Evolutionary conservation across 2,888 invertebrate species (phyloP).

Genomic region (Dorcus parallelipipedus): DNA sequence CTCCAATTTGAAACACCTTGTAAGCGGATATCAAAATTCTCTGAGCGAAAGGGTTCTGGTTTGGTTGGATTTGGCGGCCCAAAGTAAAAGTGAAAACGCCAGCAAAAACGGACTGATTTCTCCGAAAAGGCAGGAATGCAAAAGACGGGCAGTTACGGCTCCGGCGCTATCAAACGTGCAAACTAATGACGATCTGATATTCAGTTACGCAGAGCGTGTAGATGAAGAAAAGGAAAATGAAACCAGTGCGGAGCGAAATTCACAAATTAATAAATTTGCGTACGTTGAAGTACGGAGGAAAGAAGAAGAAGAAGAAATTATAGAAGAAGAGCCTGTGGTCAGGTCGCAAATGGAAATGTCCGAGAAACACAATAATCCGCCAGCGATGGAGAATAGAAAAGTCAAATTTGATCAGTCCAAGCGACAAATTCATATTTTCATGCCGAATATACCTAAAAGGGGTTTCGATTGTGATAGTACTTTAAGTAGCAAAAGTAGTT

Average conservation of each 20-base stretch:
- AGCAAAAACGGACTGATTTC: background rate
- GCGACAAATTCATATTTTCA: conserved; percentile 72
- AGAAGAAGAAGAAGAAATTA: conserved; percentile 1
- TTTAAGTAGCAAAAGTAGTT: conserved; percentile 36
- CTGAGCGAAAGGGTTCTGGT: conserved; percentile 72
- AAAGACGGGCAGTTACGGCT: conserved; percentile 9
- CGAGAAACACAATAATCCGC: background rate
- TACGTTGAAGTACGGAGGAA: background rate
- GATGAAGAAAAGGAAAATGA: too few species aligned
- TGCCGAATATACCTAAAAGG: conserved; percentile 63
- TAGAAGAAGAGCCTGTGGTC: background rate
- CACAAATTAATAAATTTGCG: too few species aligned
- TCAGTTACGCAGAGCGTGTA: too few species aligned
- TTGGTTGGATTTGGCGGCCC: conserved; percentile 60
- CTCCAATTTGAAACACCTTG: conserved; percentile 4
- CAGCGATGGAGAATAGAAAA: background rate
- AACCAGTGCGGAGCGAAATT: too few species aligned
- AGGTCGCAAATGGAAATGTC: background rate
- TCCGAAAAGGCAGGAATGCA: too few species aligned
- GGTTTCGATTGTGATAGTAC: conserved; percentile 36
- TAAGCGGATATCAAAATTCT: conserved; percentile 30
- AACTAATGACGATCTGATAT: background rate
- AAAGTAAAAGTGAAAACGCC: conserved; percentile 13
- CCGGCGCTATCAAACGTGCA: conserved; percentile 10
- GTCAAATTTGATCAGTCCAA: conserved; percentile 38